Percentiles rank a stretch among this genome's conserved stretches.
Evolutionary conservation across 1,140 invertebrate species (phyloP).

Genomic region (Drosophila miranda): DNA sequence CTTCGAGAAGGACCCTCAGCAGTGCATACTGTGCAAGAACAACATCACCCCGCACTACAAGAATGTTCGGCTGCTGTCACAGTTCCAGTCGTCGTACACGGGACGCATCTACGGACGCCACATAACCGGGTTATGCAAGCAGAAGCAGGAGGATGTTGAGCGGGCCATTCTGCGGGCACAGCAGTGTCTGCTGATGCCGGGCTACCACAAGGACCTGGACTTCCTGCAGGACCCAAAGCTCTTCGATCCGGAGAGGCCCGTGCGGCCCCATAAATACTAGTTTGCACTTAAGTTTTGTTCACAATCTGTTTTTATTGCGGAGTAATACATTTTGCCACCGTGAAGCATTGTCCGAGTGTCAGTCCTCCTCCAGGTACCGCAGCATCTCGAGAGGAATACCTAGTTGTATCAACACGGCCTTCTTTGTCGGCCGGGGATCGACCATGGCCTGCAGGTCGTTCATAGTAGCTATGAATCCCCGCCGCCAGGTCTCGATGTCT

Average conservation of each 20-base stretch:
- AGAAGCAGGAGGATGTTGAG: slow-evolving; percentile 88
- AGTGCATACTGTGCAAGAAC: slow-evolving; percentile 94
- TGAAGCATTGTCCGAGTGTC: slow-evolving; percentile 14
- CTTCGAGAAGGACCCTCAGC: slow-evolving; percentile 87
- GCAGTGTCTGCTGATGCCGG: slow-evolving; percentile 89
- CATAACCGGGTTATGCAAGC: slow-evolving; percentile 92
- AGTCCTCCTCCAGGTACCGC: slow-evolving; percentile 59
- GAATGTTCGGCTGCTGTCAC: slow-evolving; percentile 94
- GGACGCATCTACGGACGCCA: slow-evolving; percentile 95
- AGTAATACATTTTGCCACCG: slow-evolving; percentile 56
- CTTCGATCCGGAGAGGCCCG: slow-evolving; percentile 92
- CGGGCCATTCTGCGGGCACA: slow-evolving; percentile 89
- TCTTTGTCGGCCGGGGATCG: slow-evolving; percentile 28
- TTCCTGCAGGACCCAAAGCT: slow-evolving; percentile 93
- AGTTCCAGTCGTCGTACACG: slow-evolving; percentile 97
- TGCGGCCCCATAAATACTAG: slow-evolving; percentile 90
- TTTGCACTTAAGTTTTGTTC: slow-evolving; percentile 32
- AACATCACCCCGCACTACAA: slow-evolving; percentile 95
- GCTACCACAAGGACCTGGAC: slow-evolving; percentile 88
- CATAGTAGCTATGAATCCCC: slow-evolving; percentile 49
- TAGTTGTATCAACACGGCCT: slow-evolving; percentile 38
- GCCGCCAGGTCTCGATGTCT: slow-evolving; percentile 59
- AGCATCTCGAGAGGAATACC: slow-evolving; percentile 59
- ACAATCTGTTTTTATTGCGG: slow-evolving; percentile 12
- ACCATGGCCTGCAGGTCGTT: slow-evolving; percentile 53